Evolutionary conservation across 2,888 invertebrate genomes (phyloP).

Genomic region (Macrophya annulata): DNA sequence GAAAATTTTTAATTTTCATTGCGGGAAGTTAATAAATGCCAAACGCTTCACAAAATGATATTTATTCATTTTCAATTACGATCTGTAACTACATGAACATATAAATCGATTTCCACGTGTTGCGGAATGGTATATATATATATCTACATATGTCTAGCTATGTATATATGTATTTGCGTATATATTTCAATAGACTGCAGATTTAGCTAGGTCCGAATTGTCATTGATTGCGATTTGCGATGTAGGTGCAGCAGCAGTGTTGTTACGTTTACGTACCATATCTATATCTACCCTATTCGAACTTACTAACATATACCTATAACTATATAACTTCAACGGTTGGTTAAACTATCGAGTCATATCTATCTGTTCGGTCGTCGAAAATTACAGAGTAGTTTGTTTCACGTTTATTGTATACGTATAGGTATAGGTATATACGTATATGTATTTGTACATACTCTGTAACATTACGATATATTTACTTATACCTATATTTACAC

Average conservation of each 20-base stretch:
- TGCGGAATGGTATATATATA: not conserved
- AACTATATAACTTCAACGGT: not conserved
- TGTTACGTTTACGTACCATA: not conserved
- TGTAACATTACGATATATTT: not conserved
- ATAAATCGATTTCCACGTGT: not conserved
- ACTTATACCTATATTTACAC: not conserved
- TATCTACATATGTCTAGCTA: no score
- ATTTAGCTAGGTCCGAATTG: conserved; percentile 16
- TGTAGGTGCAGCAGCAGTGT: not conserved
- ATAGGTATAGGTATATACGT: no score
- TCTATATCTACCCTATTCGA: no score
- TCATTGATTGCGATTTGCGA: conserved; percentile 46
- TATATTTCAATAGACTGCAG: not conserved
- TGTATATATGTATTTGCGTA: no score
- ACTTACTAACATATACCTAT: not conserved
- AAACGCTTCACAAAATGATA: no score
- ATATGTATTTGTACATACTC: not conserved
- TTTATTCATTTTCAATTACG: no score
- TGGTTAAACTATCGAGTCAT: conserved; percentile 30
- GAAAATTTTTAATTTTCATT: no score
- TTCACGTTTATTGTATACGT: conserved; percentile 7
- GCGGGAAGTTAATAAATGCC: no score
- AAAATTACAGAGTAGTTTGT: conserved; percentile 53
- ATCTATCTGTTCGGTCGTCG: conserved; percentile 43
- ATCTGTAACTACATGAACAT: no score